phyloP scores from a whole-genome alignment of 2,113 vertebrate genomes.

The Antigone vipio region DNA sequence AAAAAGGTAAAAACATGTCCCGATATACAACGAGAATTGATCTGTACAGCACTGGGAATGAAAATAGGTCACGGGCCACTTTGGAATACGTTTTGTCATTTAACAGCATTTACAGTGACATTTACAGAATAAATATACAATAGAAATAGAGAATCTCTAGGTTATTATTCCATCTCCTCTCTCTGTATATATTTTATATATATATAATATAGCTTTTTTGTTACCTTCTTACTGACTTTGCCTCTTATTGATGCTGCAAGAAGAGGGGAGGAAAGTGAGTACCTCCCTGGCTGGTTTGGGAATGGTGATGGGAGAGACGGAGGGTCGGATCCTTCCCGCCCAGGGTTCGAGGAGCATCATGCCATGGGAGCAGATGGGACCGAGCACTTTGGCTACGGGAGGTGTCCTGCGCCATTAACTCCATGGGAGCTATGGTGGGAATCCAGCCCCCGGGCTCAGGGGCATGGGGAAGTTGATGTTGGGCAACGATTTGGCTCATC shows the following conservation, averaged over 20 bases:
- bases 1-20: conserved; percentile 77
- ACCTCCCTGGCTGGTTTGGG: neutral
- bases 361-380: neutral
- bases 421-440: conserved; percentile 2
- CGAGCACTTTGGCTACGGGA: rapidly evolving
- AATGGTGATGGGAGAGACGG: neutral
- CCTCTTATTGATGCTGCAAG: neutral
- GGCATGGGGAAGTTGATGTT: rapidly evolving
- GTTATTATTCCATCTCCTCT: conserved; percentile 49
- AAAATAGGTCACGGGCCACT: conserved; percentile 83
- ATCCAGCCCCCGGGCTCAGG: neutral
- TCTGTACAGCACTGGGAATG: conserved; percentile 83
- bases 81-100: conserved; percentile 78
- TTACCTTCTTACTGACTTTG: neutral
- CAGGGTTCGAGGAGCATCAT: neutral
- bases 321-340: neutral
- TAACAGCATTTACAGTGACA: conserved; percentile 92
- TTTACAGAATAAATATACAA: conserved; percentile 91
- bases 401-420: neutral
- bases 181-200: conserved; percentile 1
- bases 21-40: conserved; percentile 83
- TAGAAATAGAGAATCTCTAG: conserved; percentile 83
- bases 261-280: neutral
- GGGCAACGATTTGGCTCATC: neutral
- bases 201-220: conserved; percentile 7